phyloP scores from a whole-genome alignment of 2,888 invertebrate species.

The Ophion slaviceki region DNA sequence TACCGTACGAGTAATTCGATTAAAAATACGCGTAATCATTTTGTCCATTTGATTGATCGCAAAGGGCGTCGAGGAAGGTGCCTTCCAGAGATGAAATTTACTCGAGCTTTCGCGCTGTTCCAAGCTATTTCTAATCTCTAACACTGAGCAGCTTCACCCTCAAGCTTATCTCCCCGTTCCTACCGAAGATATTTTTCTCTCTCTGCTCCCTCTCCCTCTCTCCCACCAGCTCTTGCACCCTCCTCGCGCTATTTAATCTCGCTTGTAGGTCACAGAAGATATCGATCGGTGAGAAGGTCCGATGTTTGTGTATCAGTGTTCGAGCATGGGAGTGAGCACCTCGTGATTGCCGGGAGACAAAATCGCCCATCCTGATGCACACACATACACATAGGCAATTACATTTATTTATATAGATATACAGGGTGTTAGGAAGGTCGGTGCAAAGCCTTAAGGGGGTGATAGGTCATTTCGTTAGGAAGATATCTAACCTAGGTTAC shows the following conservation, averaged over 20 bases:
- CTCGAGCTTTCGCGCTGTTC: slow-evolving; percentile 32
- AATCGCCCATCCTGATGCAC: slow-evolving; percentile 20
- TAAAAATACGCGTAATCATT: too few relatives aligned
- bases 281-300: slow-evolving; percentile 62
- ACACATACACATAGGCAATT: not conserved
- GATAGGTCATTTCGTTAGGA: too few relatives aligned
- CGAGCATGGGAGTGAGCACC: slow-evolving; percentile 47
- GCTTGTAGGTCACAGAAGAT: slow-evolving; percentile 70
- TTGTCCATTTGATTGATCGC: too few relatives aligned
- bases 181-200: slow-evolving; percentile 38
- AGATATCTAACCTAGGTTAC: too few relatives aligned
- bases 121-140: slow-evolving; percentile 44
- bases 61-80: not conserved
- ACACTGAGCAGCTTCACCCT: slow-evolving; percentile 38
- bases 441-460: too few relatives aligned
- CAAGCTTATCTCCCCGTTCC: slow-evolving; percentile 48
- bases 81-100: slow-evolving; percentile 12
- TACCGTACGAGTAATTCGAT: not conserved
- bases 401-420: slow-evolving; percentile 10
- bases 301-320: slow-evolving; percentile 35
- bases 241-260: slow-evolving; percentile 61
- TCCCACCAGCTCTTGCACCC: slow-evolving; percentile 17
- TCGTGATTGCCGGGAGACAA: slow-evolving; percentile 58
- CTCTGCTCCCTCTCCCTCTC: slow-evolving; percentile 24
- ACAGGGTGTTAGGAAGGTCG: too few relatives aligned